Evolutionary conservation across 2,797 vertebrate genomes (phyloP), one percentile per base, ranked within the genome.

Genomic region (Clangula hyemalis): DNA sequence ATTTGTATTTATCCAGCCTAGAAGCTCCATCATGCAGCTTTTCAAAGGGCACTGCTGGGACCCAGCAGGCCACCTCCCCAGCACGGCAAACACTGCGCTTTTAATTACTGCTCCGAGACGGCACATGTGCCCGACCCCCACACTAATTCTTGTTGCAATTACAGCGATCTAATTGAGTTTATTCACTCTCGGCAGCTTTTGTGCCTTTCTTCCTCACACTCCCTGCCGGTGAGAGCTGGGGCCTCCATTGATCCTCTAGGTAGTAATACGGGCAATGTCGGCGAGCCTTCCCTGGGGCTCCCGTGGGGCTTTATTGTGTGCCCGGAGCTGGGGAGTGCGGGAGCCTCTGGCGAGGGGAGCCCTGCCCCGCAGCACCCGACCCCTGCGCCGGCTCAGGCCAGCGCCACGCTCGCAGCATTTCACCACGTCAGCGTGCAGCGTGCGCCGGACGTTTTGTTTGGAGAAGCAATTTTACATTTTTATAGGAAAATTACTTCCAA

Each of bases 151-250:
- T 94, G 93, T 97, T 94, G 95, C 96, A 97, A 97, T 95, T 97
- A 95, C 95, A 97, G 94, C 45, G 94, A 96, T 96, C 94, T 96
- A 93, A 97, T 93, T 97, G 96, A 96, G 97, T 97, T 95, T 93
- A 95, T 95, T 96, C 95, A 95, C 95, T 87, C 95, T 91, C 87
- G 17, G 78, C 92, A 90, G 96, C 94, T 74, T 95, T 89, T 78
- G 90, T 94, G 96, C 49, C 97, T 95, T 96, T 97, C 90, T 96
- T 95, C 64, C 87, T 83, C 6, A 30, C 93, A 87, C 95, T 95
- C 97, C 96, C 96, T 95, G 95, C 97, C 95, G 95, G 95, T 97
- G 97, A 96, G 97, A 97, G 97, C 96, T 28, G 8, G 58, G 71
- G 58, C 54, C 39, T 56, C 61, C 93, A 77, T 94, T 96, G 92